Evolutionary conservation across 1,140 invertebrate genomes (phyloP), one percentile per base, ranked within the genome.

Genomic region (Cotesia chilonis): DNA sequence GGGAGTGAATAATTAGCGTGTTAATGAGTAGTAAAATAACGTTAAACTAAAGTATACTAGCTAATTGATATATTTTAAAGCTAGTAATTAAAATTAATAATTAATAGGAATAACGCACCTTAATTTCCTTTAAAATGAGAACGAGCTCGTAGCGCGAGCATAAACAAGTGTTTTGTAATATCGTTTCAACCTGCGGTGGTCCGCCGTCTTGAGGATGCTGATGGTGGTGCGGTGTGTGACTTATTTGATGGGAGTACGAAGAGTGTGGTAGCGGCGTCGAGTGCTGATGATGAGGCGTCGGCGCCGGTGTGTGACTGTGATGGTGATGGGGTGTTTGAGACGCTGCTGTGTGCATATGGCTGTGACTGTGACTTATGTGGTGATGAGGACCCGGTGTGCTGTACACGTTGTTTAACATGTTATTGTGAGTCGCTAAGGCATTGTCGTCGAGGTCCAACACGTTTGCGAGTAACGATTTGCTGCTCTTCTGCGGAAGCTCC

Each of bases 91-190:
- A 55, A 36, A 51, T 47, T 66, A 59, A 37, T 38, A 17, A 20
- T 68, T 28, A 1, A 52, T 28, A 7, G 37, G 4, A 68, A 47
- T 92, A 80, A 28, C 28, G 28, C 81, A 93, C 90, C 87, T 95
- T 93, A 79, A 99, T 90, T 89, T 99, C 98, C 87, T 96, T 95
- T 76, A 99, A 91, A 85, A 99, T 98, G 82, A 96, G 91, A 77
- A 94, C 92, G 82, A 98, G 92, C 89, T 98, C 94, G 82, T 95
- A 93, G 87, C 94, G 92, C 78, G 94, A 92, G 83, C 91, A 91
- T 82, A 92, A 88, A 85, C 89, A 92, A 89, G 89, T 90, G 90
- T 86, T 91, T 86, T 91, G 86, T n/a, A 85, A 79, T 76, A 87
- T 85, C 12, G 83, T 85, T 76, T 84, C 83, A 71, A 86, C 90